Conservation (phyloP, 92 coral and sea anemone genomes). For the Porites rus region DNA sequence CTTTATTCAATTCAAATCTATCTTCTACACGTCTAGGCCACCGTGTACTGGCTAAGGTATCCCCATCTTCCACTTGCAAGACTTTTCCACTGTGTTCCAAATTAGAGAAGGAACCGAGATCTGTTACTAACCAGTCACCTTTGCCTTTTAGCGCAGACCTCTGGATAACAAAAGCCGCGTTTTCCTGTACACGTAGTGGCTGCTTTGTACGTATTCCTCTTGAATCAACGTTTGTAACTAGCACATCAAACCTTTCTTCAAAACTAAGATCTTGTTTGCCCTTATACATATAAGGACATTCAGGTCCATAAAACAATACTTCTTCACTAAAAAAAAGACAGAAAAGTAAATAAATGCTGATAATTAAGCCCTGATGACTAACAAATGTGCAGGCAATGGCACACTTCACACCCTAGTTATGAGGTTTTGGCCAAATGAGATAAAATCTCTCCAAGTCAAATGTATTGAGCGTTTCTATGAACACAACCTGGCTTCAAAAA, state of each 20-base stretch:
- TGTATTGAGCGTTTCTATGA: too few species aligned
- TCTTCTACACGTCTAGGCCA: slow-evolving; percentile 42
- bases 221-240: slow-evolving; percentile 12
- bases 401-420: too few species aligned
- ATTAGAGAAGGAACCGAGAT: slow-evolving; percentile 21
- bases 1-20: slow-evolving; percentile 20
- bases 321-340: neutral
- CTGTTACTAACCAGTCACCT: slow-evolving; percentile 20
- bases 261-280: slow-evolving; percentile 14
- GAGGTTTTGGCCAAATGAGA: too few species aligned
- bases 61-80: slow-evolving; percentile 15
- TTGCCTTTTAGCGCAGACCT: slow-evolving; percentile 36
- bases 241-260: slow-evolving; percentile 20
- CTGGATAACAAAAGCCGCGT: slow-evolving; percentile 25
- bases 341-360: neutral
- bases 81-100: slow-evolving; percentile 20
- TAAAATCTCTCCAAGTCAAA: too few species aligned
- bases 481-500: too few species aligned
- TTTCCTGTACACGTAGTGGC: slow-evolving; percentile 18
- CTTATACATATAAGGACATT: slow-evolving; percentile 12
- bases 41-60: slow-evolving; percentile 1
- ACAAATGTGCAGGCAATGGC: too few species aligned
- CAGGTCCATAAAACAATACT: slow-evolving; percentile 11
- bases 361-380: too few species aligned
- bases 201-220: slow-evolving; percentile 17